Base-by-base conservation (phyloP, 2,797 vertebrate genomes). In the Novumbra hubbsi region DNA sequence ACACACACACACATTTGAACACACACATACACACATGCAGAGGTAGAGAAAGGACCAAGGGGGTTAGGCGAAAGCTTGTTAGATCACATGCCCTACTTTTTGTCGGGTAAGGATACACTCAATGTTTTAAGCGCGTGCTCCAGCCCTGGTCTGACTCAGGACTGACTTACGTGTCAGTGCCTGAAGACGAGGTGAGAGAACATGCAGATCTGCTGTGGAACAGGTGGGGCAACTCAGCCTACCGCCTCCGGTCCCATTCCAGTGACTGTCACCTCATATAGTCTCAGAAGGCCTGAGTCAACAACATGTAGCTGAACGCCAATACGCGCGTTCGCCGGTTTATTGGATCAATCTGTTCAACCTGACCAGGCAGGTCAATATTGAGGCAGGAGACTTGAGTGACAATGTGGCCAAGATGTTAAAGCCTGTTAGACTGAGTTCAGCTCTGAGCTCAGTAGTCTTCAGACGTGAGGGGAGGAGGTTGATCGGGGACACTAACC, bases 31-130 rank as follows among this genome's bases (percentile, higher is more conserved):
- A 70, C 82, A 30, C 68, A 80, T 80, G 83, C 60, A 81, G 27
- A 68, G 76, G 79, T 72, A 84, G 7, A 84, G 68, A 80, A 45
- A 73, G 24, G 78, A 85, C 73, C 77, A 74, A 76, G 76, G 64
- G 24, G 28, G 76, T 87, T 86, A 77, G 84, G 71, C 17, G 19
- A 73, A 14, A 76, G 72, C 28, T 69, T 12, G 62, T 68, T 19
- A 70, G 14, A 57, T 70, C 49, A 55, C 16, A 32, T 27, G 5
- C 68, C 24, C 15, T 19, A 2, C 8, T 17, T 19, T 52, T 19
- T 48, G 17, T 45, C 38, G 11, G n/a, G 19, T 24, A 45, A 8
- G 9, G n/a, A 48, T 45, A n/a, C 12, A 38, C 32, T 12, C 12
- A 12, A 28, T 30, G 66, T 68, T 68, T 24, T 16, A 12, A 48